phyloP scores from a whole-genome alignment of 1,140 invertebrate genomes.

The Pseudobourletiella spinata region DNA sequence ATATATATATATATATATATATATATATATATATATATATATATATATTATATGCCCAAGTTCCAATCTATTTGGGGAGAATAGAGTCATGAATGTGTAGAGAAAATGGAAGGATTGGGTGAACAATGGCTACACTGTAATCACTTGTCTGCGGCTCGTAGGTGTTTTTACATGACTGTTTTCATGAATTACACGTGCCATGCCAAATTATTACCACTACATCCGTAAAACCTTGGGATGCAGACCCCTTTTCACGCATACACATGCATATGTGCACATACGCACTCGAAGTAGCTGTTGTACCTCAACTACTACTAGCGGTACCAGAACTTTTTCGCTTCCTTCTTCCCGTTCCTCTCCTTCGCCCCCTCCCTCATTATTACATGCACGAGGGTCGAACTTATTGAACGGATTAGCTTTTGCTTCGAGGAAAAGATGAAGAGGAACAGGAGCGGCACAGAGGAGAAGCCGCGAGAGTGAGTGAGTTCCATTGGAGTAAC shows the following conservation, averaged over 20 bases:
- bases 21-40: too few relatives aligned
- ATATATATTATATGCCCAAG: neutral
- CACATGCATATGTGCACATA: too few relatives aligned
- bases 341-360: neutral
- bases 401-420: neutral
- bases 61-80: neutral
- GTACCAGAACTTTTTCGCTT: slow-evolving; percentile 17
- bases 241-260: neutral
- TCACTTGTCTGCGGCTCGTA: neutral
- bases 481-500: neutral
- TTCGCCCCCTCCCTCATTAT: neutral
- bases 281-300: too few relatives aligned
- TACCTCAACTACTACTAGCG: too few relatives aligned
- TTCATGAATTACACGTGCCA: slow-evolving; percentile 8
- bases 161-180: neutral
- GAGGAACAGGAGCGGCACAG: neutral
- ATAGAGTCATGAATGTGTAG: neutral
- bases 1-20: too few relatives aligned
- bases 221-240: slow-evolving; percentile 18
- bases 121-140: too few relatives aligned
- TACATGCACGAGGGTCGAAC: neutral
- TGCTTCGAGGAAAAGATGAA: neutral
- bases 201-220: neutral
- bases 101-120: neutral
- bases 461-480: neutral